Base-by-base conservation (phyloP, 2,888 invertebrate genomes). In the Drosophila prostipennis region DNA sequence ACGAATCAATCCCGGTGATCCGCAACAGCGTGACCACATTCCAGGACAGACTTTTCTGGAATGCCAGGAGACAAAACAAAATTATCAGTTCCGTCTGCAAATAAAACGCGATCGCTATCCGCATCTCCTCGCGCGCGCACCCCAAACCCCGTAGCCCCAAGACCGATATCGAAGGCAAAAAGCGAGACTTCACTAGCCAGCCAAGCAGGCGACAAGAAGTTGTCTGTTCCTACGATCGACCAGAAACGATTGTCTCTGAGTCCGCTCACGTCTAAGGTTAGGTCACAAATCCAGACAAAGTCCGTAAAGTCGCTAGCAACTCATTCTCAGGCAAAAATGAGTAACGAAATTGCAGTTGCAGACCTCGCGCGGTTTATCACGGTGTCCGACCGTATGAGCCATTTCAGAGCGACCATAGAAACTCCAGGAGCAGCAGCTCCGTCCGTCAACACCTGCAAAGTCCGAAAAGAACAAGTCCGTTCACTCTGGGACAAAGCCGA, bases 331-430 rank as follows among this genome's bases (percentile, higher is more conserved):
- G n/a, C n/a, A n/a, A n/a, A n/a, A n/a, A n/a, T n/a, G n/a, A n/a
- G n/a, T n/a, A n/a, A n/a, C n/a, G n/a, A n/a, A n/a, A n/a, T n/a
- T n/a, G n/a, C 13, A 37, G 1, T 37, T 37, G 13, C 34, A 39
- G 39, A 7, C 7, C 39, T 39, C 7, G 6, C 39, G n/a, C n/a
- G 39, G 39, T 39, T 39, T n/a, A 39, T 14, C 39, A 39, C 14
- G 39, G n/a, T 39, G 14, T 14, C 39, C 39, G 39, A 39, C 14
- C 39, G 16, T 42, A 19, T 42, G 42, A 42, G 11, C 42, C 42
- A 42, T 42, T 42, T 42, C 42, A 42, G 19, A 42, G 42, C 42
- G 19, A 42, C 42, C 3, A 42, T 42, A 10, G 19, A 42, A 42
- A 19, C 42, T 42, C 16, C 40, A 40, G 40, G 40, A 7, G 8